These are phyloP conservation scores for Lucilia sericata DNA, from an alignment of 1,140 invertebrate species.

Conservation along the genomic window DNA sequence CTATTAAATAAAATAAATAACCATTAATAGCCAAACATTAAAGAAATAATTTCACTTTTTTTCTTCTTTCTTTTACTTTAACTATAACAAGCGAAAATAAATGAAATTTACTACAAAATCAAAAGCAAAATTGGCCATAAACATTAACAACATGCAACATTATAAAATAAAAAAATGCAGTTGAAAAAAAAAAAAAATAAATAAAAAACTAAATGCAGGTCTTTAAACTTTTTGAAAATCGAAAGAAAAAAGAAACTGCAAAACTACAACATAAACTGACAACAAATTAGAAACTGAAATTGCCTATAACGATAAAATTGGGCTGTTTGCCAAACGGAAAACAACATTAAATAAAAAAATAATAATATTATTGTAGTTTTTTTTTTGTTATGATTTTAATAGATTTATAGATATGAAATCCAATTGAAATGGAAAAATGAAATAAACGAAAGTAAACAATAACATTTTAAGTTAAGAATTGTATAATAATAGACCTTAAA, in stretches of 20 bases:
- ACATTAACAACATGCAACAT: neutral
- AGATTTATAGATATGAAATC: neutral
- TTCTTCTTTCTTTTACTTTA: too few relatives aligned
- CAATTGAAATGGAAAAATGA: neutral
- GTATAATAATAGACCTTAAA: too few relatives aligned
- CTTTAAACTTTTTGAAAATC: neutral
- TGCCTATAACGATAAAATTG: neutral
- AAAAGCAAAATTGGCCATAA: neutral
- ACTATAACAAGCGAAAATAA: too few relatives aligned
- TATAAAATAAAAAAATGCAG: neutral
- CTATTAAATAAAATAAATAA: too few relatives aligned
- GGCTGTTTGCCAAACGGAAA: neutral
- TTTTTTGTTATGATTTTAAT: too few relatives aligned
- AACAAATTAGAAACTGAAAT: slow-evolving; percentile 12
- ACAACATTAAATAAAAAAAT: neutral
- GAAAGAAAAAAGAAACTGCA: neutral
- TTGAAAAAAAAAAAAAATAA: neutral
- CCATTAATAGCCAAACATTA: too few relatives aligned
- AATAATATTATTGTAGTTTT: too few relatives aligned
- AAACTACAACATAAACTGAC: neutral
- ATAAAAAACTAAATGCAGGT: neutral
- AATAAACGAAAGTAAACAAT: slow-evolving; percentile 12
- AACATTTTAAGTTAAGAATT: too few relatives aligned
- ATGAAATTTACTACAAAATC: neutral
- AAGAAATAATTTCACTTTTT: too few relatives aligned